Conservation (phyloP, 2,888 invertebrate genomes). For the Clepsis dumicolana region DNA sequence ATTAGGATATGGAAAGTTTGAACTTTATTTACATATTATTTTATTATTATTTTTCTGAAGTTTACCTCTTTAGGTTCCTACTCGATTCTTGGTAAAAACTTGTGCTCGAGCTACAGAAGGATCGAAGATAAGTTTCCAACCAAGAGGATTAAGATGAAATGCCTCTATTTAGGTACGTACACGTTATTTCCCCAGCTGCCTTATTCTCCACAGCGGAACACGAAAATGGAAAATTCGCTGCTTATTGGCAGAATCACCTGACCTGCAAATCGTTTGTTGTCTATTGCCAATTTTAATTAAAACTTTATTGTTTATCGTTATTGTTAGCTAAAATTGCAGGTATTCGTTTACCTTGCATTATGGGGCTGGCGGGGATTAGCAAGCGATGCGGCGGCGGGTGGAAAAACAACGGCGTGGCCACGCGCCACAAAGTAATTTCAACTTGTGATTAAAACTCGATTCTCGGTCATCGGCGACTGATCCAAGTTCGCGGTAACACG, state of each 20-base stretch:
- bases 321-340: slow-evolving; percentile 28
- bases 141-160: no score
- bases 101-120: no score
- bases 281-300: slow-evolving; percentile 19
- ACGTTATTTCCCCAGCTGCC: no score
- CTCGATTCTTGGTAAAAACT: no score
- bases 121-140: no score
- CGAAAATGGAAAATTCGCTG: no score
- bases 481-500: slow-evolving; percentile 20
- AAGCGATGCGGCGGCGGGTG: slow-evolving; percentile 16
- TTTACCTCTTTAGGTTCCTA: no score
- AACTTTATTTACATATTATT: no score
- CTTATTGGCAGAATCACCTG: background rate
- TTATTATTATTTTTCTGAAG: no score
- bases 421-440: slow-evolving; percentile 60
- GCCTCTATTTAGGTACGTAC: no score
- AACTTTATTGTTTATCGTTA: slow-evolving; percentile 31
- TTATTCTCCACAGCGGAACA: no score
- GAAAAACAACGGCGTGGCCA: slow-evolving; percentile 45
- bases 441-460: slow-evolving; percentile 58
- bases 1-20: no score
- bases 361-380: slow-evolving; percentile 21
- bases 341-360: slow-evolving; percentile 31
- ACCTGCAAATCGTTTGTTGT: background rate
- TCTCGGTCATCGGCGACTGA: slow-evolving; percentile 27